phyloP scores from a whole-genome alignment of 2,113 vertebrate species.

The Cololabis saira region DNA sequence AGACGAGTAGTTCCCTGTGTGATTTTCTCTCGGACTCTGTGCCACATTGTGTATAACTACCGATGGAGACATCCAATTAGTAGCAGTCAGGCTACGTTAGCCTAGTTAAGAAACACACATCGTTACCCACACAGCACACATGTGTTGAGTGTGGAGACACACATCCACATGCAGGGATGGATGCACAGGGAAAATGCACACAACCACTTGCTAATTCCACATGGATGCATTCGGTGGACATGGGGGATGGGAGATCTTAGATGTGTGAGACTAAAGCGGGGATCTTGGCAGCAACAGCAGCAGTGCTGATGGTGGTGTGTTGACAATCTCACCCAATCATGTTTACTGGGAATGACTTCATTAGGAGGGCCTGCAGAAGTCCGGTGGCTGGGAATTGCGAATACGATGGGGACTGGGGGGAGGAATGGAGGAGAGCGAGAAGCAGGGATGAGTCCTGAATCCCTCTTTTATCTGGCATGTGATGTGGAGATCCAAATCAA shows the following conservation, averaged over 20 bases:
- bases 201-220: conserved; percentile 68
- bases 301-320: neutral
- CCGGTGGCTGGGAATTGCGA: conserved; percentile 66
- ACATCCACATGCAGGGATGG: conserved; percentile 15
- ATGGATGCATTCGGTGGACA: conserved; percentile 43
- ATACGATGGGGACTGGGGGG: conserved; percentile 36
- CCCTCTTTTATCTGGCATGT: conserved; percentile 69
- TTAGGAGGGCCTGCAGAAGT: conserved; percentile 66
- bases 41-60: conserved; percentile 49
- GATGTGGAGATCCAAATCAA: conserved; percentile 78
- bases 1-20: conserved; percentile 20
- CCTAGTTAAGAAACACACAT: conserved; percentile 70
- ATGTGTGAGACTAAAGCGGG: conserved; percentile 10
- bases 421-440: conserved; percentile 22
- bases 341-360: conserved; percentile 76
- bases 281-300: conserved; percentile 7
- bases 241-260: conserved; percentile 50
- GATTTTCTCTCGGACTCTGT: conserved; percentile 42
- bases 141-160: conserved; percentile 41
- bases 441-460: conserved; percentile 66
- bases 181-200: conserved; percentile 43
- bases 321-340: conserved; percentile 74
- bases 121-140: conserved; percentile 29
- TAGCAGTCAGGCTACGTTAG: conserved; percentile 68
- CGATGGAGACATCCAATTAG: conserved; percentile 78